Evolutionary conservation across 2,888 invertebrate species (phyloP), one percentile per base, ranked within the genome.

Genomic region (Gerris lacustris): DNA sequence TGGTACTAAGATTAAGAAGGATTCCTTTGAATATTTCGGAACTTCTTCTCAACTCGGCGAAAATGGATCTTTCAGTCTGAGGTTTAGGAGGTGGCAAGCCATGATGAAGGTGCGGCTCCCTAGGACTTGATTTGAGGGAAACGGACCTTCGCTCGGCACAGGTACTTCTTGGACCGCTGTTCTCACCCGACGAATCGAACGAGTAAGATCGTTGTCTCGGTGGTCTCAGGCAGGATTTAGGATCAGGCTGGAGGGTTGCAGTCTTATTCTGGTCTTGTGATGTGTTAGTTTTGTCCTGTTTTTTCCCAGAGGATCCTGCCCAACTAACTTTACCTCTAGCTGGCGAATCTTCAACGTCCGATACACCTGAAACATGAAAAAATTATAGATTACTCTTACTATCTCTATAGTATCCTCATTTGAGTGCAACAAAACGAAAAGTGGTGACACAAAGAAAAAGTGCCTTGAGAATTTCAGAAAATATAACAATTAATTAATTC

Each of bases 1-100:
- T n/a, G 7, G 64, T 64, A 64, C 64, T 64, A 66, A 80, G 77
- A 73, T 80, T 80, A 66, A 80, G 76, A 15, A 81, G 75, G 68
- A 81, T 80, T 71, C 79, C 79, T 69, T 80, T 78, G 74, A 80
- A 80, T 66, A 80, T 80, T 74, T 81, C 81, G 68, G 80, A 80
- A 69, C 80, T 80, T 63, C 81, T 75, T 45, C 80, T 74, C 45
- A 81, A 76, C 73, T 80, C 80, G 18, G 79, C 79, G 75, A 80
- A 80, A 44, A 81, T 80, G 71, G 79, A 79, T 63, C 79, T 76
- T 75, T 80, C 76, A 55, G 55, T 9, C 71, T 77, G 73, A 72
- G 68, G 74, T 45, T 31, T 69, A 72, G 69, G 69, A 70, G 69
- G 68, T 73, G 73, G 72, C 69, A 72, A 70, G 15, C 55, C 55